phyloP scores from a whole-genome alignment of 2,888 invertebrate species.

The Spodoptera picta region DNA sequence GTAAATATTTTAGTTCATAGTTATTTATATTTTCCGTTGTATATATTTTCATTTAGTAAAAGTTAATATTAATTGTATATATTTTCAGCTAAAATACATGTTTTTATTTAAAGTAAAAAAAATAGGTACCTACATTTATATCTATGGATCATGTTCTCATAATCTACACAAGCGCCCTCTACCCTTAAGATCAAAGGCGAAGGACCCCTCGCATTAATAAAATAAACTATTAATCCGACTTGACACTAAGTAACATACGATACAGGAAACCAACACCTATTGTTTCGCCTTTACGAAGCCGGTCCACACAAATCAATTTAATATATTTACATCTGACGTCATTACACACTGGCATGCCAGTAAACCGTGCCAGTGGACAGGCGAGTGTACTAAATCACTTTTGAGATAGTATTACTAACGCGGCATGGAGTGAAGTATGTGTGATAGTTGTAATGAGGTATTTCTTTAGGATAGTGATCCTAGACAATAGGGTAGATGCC shows the following conservation, averaged over 20 bases:
- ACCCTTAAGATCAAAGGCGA: too few relatives aligned
- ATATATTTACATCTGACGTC: conserved; percentile 47
- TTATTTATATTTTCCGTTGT: too few relatives aligned
- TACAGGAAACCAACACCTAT: conserved; percentile 43
- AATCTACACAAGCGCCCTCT: too few relatives aligned
- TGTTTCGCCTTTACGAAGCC: conserved; percentile 39
- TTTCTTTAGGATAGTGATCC: conserved; percentile 5
- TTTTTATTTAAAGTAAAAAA: too few relatives aligned
- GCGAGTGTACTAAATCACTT: conserved; percentile 45
- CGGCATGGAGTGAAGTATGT: conserved; percentile 27
- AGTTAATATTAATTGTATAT: too few relatives aligned
- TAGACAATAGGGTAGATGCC: too few relatives aligned
- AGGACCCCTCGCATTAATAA: too few relatives aligned
- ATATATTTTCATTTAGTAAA: too few relatives aligned
- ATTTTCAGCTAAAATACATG: too few relatives aligned
- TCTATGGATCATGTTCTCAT: too few relatives aligned
- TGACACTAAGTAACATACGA: conserved; percentile 22
- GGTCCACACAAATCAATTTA: conserved; percentile 43
- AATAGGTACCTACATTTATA: too few relatives aligned
- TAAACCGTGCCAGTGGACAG: conserved; percentile 45
- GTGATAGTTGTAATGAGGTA: conserved; percentile 31
- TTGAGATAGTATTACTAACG: conserved; percentile 45
- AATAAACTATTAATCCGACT: conserved; percentile 15
- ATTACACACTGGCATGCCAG: conserved; percentile 46
- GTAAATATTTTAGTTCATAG: too few relatives aligned